Evolutionary conservation across 2,113 vertebrate species (phyloP), one percentile per base, ranked within the genome.

Genomic region (Paracanthobrama guichenoti): DNA sequence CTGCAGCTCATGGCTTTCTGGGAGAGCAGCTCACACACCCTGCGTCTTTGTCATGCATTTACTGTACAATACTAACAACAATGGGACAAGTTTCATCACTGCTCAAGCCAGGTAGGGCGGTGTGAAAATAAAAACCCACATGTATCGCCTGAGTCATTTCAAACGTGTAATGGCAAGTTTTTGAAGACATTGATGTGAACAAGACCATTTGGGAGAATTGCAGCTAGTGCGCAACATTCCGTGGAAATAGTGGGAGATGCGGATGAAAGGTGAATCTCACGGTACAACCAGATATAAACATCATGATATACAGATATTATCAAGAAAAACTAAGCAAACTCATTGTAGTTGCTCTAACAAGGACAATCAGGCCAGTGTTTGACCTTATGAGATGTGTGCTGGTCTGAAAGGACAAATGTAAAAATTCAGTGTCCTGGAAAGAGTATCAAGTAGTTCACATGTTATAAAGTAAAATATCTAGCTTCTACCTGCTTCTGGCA

Each of bases 31-130:
- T 82, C 26, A 39, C 80, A 82, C 80, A 39, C 80, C 66, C 66
- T 57, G 22, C 48, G 5, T 42, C 48, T 31, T 50, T 82, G 79
- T 82, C 31, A 82, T 50, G 31, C 28, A 71, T 82, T 82, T 57
- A 39, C 5, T 39, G 39, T 39, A 71, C 46, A 69, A 81, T 42
- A 81, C 12, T 42, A 81, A 81, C 79, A 82, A 42, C 48, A 82
- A 82, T 71, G 5, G 50, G 48, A 57, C 66, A 9, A 18, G 66
- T 71, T 82, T 55, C 64, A 28, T 69, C 64, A 55, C 62, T 55
- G 26, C 79, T 81, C 46, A 46, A 26, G 42, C 24, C 46, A 48
- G 79, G 42, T 48, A 48, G 59, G 76, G n/a, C 20, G 8, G 22
- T 31, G n/a, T 4, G 20, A 71, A 82, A 31, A 82, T 82, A 57